phyloP scores from a whole-genome alignment of 2,888 invertebrate species.

The Acronicta alni region DNA sequence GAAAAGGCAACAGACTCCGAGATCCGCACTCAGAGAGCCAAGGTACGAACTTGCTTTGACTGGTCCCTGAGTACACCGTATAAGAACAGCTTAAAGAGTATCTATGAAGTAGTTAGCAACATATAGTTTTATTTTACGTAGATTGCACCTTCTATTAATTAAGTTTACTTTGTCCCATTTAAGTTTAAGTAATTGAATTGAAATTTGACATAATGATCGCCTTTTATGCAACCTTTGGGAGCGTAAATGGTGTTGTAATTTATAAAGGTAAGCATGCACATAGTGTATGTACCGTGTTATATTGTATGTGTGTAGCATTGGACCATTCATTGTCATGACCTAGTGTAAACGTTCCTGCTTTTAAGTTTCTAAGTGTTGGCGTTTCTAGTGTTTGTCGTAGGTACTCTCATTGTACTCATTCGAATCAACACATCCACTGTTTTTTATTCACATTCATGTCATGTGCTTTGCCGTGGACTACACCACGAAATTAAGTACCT shows the following conservation, averaged over 20 bases:
- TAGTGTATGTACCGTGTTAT: slow-evolving; percentile 78
- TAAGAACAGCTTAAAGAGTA: slow-evolving; percentile 71
- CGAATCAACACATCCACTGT: slow-evolving; percentile 42
- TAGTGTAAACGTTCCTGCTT: slow-evolving; percentile 55
- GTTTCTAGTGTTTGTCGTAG: slow-evolving; percentile 45
- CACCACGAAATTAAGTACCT: slow-evolving; percentile 27
- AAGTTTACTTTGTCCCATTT: slow-evolving; percentile 83
- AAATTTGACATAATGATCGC: slow-evolving; percentile 87
- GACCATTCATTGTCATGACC: slow-evolving; percentile 56
- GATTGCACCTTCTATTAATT: slow-evolving; percentile 83
- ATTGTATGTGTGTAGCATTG: slow-evolving; percentile 58
- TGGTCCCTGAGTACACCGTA: slow-evolving; percentile 39
- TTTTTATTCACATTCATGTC: slow-evolving; percentile 49
- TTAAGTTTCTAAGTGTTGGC: slow-evolving; percentile 38
- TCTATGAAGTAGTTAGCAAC: slow-evolving; percentile 82
- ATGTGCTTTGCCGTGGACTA: slow-evolving; percentile 46
- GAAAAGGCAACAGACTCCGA: slow-evolving; percentile 94
- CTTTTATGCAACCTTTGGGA: slow-evolving; percentile 89
- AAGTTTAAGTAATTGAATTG: slow-evolving; percentile 83
- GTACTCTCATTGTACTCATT: slow-evolving; percentile 45
- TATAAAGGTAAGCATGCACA: slow-evolving; percentile 89
- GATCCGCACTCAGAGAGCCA: slow-evolving; percentile 96
- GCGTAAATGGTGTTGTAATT: slow-evolving; percentile 88
- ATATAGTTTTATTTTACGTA: slow-evolving; percentile 84
- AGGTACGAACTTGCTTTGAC: slow-evolving; percentile 72